Percentiles rank a stretch among this genome's conserved stretches.
Evolutionary conservation across 1,140 invertebrate species (phyloP).

Genomic region (Cydia splendana): DNA sequence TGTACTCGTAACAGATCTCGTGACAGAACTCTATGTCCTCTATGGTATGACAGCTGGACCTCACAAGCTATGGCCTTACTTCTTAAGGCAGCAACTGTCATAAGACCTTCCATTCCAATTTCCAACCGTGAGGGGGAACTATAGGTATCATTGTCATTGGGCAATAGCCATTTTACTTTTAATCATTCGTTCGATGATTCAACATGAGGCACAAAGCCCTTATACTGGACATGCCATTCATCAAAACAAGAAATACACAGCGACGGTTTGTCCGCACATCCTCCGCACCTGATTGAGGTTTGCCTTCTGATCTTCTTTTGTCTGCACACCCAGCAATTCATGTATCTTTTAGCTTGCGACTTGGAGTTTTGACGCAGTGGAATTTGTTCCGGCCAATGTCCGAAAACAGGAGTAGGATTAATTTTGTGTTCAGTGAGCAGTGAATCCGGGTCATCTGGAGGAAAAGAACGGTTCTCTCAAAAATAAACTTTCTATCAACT

Average conservation of each 20-base stretch:
- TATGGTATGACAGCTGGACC: too few relatives aligned
- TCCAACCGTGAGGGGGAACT: too few relatives aligned
- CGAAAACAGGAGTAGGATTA: not conserved
- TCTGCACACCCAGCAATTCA: not conserved
- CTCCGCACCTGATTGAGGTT: not conserved
- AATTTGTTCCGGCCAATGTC: not conserved
- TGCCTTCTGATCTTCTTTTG: not conserved
- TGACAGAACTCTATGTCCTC: too few relatives aligned
- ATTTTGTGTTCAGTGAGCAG: not conserved
- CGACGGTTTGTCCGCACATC: not conserved
- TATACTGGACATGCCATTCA: not conserved
- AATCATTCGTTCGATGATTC: too few relatives aligned
- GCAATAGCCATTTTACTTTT: too few relatives aligned
- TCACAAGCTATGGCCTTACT: too few relatives aligned
- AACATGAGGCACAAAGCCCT: not conserved
- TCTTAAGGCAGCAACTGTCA: too few relatives aligned
- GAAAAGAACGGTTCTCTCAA: not conserved
- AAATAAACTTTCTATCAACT: too few relatives aligned
- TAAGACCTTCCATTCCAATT: too few relatives aligned
- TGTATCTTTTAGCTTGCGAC: not conserved
- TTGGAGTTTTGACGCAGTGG: not conserved
- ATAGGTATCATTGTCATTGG: too few relatives aligned
- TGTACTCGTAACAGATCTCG: too few relatives aligned
- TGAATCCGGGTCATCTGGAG: not conserved
- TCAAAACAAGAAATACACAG: not conserved